Conservation (phyloP, 2,888 invertebrate genomes). For the Orchesella flavescens region DNA sequence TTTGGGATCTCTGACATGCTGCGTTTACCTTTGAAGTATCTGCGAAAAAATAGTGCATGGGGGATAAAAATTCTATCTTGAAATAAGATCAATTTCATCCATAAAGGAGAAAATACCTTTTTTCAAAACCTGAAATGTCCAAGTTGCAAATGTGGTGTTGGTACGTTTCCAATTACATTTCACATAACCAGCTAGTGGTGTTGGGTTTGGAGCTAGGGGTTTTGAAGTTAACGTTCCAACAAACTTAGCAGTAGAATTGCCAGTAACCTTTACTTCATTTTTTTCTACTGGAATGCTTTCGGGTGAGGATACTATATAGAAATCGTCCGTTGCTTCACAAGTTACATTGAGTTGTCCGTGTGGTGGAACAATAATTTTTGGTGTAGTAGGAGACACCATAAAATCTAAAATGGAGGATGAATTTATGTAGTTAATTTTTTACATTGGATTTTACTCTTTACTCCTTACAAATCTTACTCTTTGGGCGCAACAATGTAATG, state of each 20-base stretch:
- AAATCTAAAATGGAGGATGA: conserved; percentile 17
- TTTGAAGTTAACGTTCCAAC: conserved; percentile 5
- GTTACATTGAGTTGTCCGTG: conserved; percentile 25
- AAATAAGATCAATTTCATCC: too few species aligned
- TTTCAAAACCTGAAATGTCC: conserved; percentile 38
- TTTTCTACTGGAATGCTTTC: conserved; percentile 5
- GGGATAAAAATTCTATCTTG: too few species aligned
- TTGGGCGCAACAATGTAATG: conserved; percentile 16
- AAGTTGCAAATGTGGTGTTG: conserved; percentile 28
- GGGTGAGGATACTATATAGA: conserved; percentile 17
- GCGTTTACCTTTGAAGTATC: not conserved
- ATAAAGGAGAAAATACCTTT: too few species aligned
- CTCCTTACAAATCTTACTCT: too few species aligned
- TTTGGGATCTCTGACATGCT: conserved; percentile 14
- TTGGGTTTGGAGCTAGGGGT: not conserved
- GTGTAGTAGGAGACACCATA: not conserved
- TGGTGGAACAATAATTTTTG: conserved; percentile 7
- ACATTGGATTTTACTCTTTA: too few species aligned
- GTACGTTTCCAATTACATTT: conserved; percentile 39
- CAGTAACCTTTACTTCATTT: conserved; percentile 23
- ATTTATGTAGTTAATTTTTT: too few species aligned
- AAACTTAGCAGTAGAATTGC: conserved; percentile 16
- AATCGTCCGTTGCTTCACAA: conserved; percentile 26
- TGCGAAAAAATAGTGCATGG: too few species aligned
- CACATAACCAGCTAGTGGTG: conserved; percentile 14